Percentiles rank a stretch among this genome's conserved stretches.
These are phyloP conservation scores for Nemotelus pantherinus DNA, from an alignment of 2,888 invertebrate species.

Conservation along the genomic window DNA sequence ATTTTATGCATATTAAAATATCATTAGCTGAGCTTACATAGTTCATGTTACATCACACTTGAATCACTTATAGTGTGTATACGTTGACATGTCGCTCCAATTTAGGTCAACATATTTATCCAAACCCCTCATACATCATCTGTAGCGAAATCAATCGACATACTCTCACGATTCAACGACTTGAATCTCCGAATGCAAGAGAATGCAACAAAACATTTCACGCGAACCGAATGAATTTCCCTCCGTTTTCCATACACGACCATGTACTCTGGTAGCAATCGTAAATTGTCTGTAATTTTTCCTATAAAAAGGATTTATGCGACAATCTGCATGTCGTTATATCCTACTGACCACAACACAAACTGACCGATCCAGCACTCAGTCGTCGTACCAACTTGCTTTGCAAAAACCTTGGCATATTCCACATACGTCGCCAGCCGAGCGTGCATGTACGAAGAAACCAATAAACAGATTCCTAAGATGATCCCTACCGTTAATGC, in stretches of 20 bases:
- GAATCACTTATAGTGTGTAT: too few relatives aligned
- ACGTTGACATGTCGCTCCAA: too few relatives aligned
- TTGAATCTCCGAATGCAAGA: neutral
- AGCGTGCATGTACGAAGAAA: constrained; percentile 14
- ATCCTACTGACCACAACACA: constrained; percentile 26
- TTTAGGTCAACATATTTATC: too few relatives aligned
- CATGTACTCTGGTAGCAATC: constrained; percentile 19
- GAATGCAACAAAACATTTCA: constrained; percentile 1
- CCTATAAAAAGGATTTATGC: constrained; percentile 40
- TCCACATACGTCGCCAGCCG: constrained; percentile 3
- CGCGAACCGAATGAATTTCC: constrained; percentile 15
- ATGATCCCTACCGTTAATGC: constrained; percentile 38
- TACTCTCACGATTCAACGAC: neutral
- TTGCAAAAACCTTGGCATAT: neutral
- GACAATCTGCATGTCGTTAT: constrained; percentile 24
- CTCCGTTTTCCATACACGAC: neutral
- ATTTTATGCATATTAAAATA: too few relatives aligned
- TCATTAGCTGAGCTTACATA: too few relatives aligned
- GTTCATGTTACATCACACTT: too few relatives aligned
- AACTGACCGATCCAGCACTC: neutral
- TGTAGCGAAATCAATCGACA: too few relatives aligned
- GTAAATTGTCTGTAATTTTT: constrained; percentile 41
- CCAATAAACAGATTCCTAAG: constrained; percentile 41
- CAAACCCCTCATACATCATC: too few relatives aligned
- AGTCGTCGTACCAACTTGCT: neutral